phyloP scores from a whole-genome alignment of 2,888 invertebrate genomes.

The Drosophila anomalipes region DNA sequence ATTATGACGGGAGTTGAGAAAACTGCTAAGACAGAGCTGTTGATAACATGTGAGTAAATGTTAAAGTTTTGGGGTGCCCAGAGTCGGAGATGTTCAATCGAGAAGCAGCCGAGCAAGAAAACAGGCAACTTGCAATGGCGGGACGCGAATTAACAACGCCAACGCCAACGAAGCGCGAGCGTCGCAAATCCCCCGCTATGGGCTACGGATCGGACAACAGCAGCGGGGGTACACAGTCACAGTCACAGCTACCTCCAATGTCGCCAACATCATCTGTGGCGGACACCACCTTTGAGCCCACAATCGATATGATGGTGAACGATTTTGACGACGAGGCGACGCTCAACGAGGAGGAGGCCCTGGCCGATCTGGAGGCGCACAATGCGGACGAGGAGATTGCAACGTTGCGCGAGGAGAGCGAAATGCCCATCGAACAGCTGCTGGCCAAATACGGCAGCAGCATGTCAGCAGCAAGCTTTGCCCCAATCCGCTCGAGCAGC shows the following conservation, averaged over 20 bases:
- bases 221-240: constrained; percentile 12
- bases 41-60: constrained; percentile 15
- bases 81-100: constrained; percentile 6
- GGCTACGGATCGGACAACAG: constrained; percentile 35
- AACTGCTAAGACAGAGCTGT: background rate
- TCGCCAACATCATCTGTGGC: constrained; percentile 82
- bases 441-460: constrained; percentile 93
- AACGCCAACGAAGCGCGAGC: constrained; percentile 61
- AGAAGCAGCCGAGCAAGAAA: constrained; percentile 18
- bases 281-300: constrained; percentile 92
- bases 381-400: constrained; percentile 95
- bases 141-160: constrained; percentile 46
- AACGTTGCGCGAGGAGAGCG: constrained; percentile 95
- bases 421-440: constrained; percentile 97
- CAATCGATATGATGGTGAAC: constrained; percentile 98
- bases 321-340: constrained; percentile 99
- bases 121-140: constrained; percentile 48
- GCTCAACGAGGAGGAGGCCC: constrained; percentile 97
- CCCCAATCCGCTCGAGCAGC: constrained; percentile 29
- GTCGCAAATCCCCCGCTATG: constrained; percentile 68
- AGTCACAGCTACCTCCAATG: constrained; percentile 38
- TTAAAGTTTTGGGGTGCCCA: constrained; percentile 21
- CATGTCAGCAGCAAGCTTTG: background rate
- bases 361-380: constrained; percentile 93
- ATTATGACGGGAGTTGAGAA: background rate